Evolutionary conservation across 1,140 invertebrate species (phyloP).

Genomic region (Platorchestia sp.): DNA sequence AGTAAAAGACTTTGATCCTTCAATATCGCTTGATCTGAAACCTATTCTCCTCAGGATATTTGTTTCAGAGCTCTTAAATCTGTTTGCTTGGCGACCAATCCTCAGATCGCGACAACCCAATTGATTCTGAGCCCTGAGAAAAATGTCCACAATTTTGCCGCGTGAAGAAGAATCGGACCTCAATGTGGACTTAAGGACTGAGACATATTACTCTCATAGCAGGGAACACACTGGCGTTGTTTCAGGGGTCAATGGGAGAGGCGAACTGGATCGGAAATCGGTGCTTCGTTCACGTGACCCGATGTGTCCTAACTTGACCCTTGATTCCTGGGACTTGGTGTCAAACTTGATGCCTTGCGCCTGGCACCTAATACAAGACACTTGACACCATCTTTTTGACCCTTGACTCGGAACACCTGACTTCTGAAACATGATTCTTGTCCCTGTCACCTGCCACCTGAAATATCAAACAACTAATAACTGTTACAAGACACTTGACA

Average conservation of each 20-base stretch:
- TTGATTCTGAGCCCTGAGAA: slow-evolving; percentile 16
- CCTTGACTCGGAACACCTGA: too few relatives aligned
- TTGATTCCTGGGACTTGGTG: too few relatives aligned
- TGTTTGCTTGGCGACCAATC: slow-evolving; percentile 33
- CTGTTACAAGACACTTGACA: too few relatives aligned
- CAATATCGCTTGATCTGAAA: slow-evolving; percentile 52
- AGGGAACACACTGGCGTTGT: neutral
- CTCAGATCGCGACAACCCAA: slow-evolving; percentile 44
- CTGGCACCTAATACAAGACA: too few relatives aligned
- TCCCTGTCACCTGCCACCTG: too few relatives aligned
- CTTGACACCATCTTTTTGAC: too few relatives aligned
- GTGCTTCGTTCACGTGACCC: too few relatives aligned
- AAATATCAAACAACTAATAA: too few relatives aligned
- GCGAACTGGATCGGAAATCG: neutral
- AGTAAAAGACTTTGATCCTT: slow-evolving; percentile 29
- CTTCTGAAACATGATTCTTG: too few relatives aligned
- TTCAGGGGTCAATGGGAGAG: neutral
- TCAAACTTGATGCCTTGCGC: too few relatives aligned
- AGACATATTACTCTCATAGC: neutral
- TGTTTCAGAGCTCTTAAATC: slow-evolving; percentile 46
- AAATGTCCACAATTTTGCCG: slow-evolving; percentile 5
- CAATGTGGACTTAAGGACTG: neutral
- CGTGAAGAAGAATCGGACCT: neutral
- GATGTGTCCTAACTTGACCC: too few relatives aligned
- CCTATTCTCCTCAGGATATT: slow-evolving; percentile 43